A percentile compares a stretch with the other conserved stretches of the same genome.
Evolutionary conservation across 2,888 invertebrate genomes (phyloP).

Genomic region (Cephonodes hylas): DNA sequence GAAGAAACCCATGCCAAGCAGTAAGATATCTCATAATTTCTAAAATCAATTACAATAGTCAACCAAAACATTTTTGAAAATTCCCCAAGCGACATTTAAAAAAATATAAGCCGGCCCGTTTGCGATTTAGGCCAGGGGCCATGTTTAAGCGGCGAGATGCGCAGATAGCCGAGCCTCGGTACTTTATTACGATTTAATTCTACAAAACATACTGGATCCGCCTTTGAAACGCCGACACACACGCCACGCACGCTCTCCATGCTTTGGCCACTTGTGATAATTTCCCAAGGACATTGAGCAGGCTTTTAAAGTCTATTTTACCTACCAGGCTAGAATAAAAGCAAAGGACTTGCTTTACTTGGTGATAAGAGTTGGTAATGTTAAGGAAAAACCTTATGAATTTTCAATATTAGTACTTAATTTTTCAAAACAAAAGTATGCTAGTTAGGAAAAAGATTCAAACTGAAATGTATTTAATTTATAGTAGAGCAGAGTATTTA

Average conservation of each 20-base stretch:
- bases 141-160: constrained; percentile 56
- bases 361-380: too few species aligned
- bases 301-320: too few species aligned
- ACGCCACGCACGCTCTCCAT: constrained; percentile 33
- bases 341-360: too few species aligned
- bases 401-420: too few species aligned
- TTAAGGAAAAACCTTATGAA: too few species aligned
- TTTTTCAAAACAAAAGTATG: too few species aligned
- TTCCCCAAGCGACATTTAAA: not conserved
- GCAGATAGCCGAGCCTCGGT: constrained; percentile 53
- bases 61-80: not conserved
- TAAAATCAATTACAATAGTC: not conserved
- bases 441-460: too few species aligned
- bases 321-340: too few species aligned
- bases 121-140: constrained; percentile 47
- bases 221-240: constrained; percentile 73
- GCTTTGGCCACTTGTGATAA: not conserved
- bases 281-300: not conserved
- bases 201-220: constrained; percentile 56
- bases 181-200: constrained; percentile 79
- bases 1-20: too few species aligned
- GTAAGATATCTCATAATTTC: not conserved
- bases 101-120: constrained; percentile 5
- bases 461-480: too few species aligned
- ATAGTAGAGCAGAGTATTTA: too few species aligned